These are phyloP conservation scores for Opisthocomus hoazin DNA, from an alignment of 2,113 vertebrate species.

Conservation along the genomic window DNA sequence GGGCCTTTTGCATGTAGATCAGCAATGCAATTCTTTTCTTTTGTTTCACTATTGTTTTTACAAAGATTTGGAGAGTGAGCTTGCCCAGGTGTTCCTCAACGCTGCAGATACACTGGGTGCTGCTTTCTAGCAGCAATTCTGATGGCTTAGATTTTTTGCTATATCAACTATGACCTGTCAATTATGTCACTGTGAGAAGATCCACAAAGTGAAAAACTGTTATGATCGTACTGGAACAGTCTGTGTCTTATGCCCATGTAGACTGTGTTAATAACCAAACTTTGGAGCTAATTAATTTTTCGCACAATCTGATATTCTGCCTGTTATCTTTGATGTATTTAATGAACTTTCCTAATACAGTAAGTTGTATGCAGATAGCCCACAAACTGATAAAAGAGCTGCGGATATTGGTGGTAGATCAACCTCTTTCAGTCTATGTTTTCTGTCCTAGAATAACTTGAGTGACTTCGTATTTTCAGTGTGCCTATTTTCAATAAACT, in stretches of 20 bases:
- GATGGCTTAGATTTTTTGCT: not conserved
- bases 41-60: not conserved
- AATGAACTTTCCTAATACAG: not conserved
- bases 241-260: fast-evolving
- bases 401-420: not conserved
- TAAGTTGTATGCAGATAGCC: not conserved
- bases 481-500: not conserved
- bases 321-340: not conserved
- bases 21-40: not conserved
- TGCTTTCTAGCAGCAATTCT: not conserved
- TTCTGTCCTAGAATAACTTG: not conserved
- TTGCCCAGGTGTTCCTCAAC: not conserved
- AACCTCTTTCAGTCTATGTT: not conserved
- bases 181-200: not conserved
- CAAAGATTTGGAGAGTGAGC: not conserved
- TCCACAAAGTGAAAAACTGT: not conserved
- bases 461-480: not conserved
- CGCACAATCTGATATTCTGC: not conserved
- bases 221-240: not conserved
- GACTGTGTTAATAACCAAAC: not conserved
- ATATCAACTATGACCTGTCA: not conserved
- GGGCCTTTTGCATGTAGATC: not conserved
- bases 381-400: not conserved
- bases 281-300: not conserved
- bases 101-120: fast-evolving